These are phyloP conservation scores for Xiphorhynchus erythropygius DNA, from an alignment of 2,797 vertebrate species.

Conservation along the genomic window DNA sequence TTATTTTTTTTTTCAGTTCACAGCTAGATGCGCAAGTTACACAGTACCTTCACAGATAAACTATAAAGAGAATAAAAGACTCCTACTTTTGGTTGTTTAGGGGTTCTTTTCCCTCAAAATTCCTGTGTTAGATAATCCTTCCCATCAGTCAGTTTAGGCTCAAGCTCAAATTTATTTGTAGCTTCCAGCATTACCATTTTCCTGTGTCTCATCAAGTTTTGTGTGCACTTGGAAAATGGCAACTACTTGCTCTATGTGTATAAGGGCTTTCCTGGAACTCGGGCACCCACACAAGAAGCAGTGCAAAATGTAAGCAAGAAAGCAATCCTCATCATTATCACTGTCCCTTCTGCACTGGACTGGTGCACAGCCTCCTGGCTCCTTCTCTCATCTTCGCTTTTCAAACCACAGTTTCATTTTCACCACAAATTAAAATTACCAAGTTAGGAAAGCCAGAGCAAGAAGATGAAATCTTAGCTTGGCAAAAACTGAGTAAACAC, in stretches of 20 bases:
- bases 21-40: not conserved
- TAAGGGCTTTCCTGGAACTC: not conserved
- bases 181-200: not conserved
- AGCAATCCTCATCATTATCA: not conserved
- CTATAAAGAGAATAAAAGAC: not conserved
- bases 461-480: not conserved
- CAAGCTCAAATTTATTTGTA: not conserved
- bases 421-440: not conserved
- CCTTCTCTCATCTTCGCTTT: not conserved
- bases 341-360: not conserved
- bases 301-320: not conserved
- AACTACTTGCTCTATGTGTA: not conserved
- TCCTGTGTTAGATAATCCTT: not conserved
- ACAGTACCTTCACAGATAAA: not conserved
- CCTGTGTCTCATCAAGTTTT: not conserved
- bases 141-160: not conserved
- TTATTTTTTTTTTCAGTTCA: not conserved
- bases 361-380: not conserved
- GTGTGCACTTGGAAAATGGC: not conserved
- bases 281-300: not conserved
- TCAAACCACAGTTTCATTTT: not conserved
- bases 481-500: not conserved
- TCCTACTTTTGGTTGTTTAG: not conserved
- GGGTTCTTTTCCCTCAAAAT: not conserved
- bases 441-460: not conserved